Evolutionary conservation across 1,140 invertebrate species (phyloP).

Genomic region (Trichoplusia ni): DNA sequence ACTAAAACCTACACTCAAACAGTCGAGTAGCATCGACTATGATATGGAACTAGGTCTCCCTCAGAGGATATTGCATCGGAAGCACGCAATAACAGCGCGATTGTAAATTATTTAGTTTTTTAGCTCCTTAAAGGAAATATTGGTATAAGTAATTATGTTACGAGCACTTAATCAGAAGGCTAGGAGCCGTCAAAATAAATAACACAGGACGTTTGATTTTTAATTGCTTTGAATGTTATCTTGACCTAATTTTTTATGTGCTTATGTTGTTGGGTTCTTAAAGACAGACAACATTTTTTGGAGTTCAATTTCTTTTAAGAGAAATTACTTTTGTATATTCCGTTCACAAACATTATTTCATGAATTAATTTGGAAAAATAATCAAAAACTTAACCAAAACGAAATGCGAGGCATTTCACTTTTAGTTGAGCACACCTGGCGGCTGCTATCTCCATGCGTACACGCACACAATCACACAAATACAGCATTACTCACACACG

Average conservation of each 20-base stretch:
- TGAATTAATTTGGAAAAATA: too few species aligned
- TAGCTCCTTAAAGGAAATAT: slow-evolving; percentile 7
- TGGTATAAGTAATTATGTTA: slow-evolving; percentile 16
- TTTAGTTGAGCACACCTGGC: slow-evolving; percentile 57
- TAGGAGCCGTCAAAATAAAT: slow-evolving; percentile 10
- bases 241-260: slow-evolving; percentile 6
- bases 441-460: slow-evolving; percentile 75
- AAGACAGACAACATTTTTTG: too few species aligned
- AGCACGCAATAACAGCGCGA: slow-evolving; percentile 25
- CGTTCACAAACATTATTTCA: too few species aligned
- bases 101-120: slow-evolving; percentile 27
- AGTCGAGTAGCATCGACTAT: not conserved
- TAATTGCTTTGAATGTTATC: not conserved
- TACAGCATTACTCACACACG: slow-evolving; percentile 55
- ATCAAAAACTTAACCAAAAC: not conserved
- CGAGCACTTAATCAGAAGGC: slow-evolving; percentile 9
- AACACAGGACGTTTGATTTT: slow-evolving; percentile 6
- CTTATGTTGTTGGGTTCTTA: too few species aligned
- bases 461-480: slow-evolving; percentile 55
- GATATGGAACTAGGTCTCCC: slow-evolving; percentile 14
- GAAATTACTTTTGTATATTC: too few species aligned
- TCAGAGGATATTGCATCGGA: slow-evolving; percentile 33
- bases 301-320: too few species aligned
- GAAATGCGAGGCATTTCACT: slow-evolving; percentile 73
- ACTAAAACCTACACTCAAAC: not conserved